Base-by-base conservation (phyloP, 2,113 vertebrate genomes). In the Uropsilus gracilis region DNA sequence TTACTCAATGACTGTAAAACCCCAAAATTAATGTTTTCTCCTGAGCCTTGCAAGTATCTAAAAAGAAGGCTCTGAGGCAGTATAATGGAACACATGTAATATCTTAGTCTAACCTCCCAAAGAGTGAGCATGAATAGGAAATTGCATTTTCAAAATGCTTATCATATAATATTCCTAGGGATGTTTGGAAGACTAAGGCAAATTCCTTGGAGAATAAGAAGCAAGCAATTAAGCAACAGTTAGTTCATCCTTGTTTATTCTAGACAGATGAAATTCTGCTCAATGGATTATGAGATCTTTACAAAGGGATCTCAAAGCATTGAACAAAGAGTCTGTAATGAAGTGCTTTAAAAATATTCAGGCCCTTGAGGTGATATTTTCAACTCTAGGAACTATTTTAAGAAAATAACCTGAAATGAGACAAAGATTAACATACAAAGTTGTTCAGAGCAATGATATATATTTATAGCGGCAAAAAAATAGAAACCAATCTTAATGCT, bases 341-440 rank as follows among this genome's bases (percentile, higher is more conserved):
- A 93, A 96, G 14, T 89, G n/a, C n/a, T n/a, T 89, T 87, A 76
- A 83, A 90, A 90, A 55, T 46, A 89, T n/a, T 61, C 80, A 94
- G 46, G 57, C 20, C 32, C 32, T 50, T 93, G 20, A 85, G 37
- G 37, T 26, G 9, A 8, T 18, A 75, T 73, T 95, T 88, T 64
- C 34, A 86, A 82, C 90, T 92, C 72, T 64, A 91, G 34, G 46
- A 91, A 83, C 34, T 78, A 81, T 11, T 59, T 1, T 66, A 84
- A 63, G 50, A 92, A 88, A 92, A 63, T 37, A 83, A 89, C 30
- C 42, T 87, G 4, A 90, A 86, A 94, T 17, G 12, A 63, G 53
- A 39, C 13, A 86, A 92, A 93, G 57, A 93, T 73, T 34, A 87
- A 84, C 50, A 91, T 22, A 94, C 48, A 91, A 78, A 91, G 34